A percentile compares a stretch with the other conserved stretches of the same genome.
These are phyloP conservation scores for Sula dactylatra DNA, from an alignment of 2,113 vertebrate genomes.

Conservation along the genomic window DNA sequence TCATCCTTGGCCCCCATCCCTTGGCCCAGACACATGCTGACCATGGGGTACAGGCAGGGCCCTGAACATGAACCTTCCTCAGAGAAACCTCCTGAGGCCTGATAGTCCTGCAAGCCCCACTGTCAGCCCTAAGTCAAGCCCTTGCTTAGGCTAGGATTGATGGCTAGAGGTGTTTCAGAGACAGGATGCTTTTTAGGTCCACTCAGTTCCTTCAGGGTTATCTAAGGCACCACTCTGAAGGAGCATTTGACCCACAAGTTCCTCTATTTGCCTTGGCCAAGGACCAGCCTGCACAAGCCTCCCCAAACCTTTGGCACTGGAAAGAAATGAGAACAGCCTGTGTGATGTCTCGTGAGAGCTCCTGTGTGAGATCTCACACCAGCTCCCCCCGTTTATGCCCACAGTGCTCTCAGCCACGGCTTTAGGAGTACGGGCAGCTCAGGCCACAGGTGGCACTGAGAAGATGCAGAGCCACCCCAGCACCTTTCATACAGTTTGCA, in stretches of 20 bases:
- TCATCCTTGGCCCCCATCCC: neutral
- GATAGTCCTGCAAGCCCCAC: neutral
- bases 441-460: neutral
- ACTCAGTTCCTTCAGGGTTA: neutral
- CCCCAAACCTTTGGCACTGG: neutral
- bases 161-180: neutral
- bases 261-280: neutral
- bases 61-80: neutral
- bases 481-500: neutral
- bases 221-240: neutral
- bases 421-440: neutral
- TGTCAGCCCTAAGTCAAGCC: neutral
- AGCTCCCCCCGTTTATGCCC: neutral
- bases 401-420: neutral
- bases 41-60: neutral
- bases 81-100: neutral
- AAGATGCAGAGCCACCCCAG: neutral
- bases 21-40: fast-evolving
- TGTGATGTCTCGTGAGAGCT: neutral
- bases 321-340: neutral
- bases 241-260: neutral
- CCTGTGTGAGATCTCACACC: neutral
- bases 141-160: too few species aligned
- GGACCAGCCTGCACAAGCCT: neutral
- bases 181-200: neutral